Base-by-base conservation (phyloP, 2,113 vertebrate species). In the Corythornis cristatus region DNA sequence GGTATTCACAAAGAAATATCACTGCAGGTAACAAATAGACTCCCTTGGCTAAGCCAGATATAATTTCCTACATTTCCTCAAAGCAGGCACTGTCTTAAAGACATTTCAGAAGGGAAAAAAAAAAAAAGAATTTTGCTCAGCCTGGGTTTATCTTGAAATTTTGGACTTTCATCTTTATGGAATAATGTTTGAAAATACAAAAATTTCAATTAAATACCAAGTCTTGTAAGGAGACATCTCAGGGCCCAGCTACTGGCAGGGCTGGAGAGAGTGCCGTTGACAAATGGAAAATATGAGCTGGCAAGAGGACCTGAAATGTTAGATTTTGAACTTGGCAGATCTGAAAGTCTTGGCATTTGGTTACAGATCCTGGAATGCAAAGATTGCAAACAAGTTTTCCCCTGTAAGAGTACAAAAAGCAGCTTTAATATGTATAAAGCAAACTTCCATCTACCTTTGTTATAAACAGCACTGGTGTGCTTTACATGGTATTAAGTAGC, bases 1-100 rank as follows among this genome's bases (percentile, higher is more conserved):
- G 70, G 70, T 95, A 94, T 96, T 97, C 94, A 94, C 90, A 78
- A 81, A 94, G 93, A 97, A 96, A 91, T 73, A 83, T 75, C 97
- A 90, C 92, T 80, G 95, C 80, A 91, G 91, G 93, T 93, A 93
- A 88, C 72, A 88, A 86, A 71, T 50, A 83, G 58, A 23, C n/a
- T 89, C 67, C 92, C 61, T 93, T 88, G 62, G 84, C 80, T 87
- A 93, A 94, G 67, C 88, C 88, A 88, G 90, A 62, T 87, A 82
- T 15, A 3, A 83, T 60, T 91, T 88, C 57, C 61, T 73, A n/a
- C 40, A 89, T 93, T 93, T 93, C 83, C 91, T 86, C 91, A 86
- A 83, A 94, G 45, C 23, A 3, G 62, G 61, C 1, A 0, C 67
- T 70, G 15, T 67, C 74, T 68, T 93, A 83, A 91, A 96, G 80